These are phyloP conservation scores for Peromyscus leucopus DNA, from an alignment of 2,113 vertebrate genomes.

Conservation along the genomic window DNA sequence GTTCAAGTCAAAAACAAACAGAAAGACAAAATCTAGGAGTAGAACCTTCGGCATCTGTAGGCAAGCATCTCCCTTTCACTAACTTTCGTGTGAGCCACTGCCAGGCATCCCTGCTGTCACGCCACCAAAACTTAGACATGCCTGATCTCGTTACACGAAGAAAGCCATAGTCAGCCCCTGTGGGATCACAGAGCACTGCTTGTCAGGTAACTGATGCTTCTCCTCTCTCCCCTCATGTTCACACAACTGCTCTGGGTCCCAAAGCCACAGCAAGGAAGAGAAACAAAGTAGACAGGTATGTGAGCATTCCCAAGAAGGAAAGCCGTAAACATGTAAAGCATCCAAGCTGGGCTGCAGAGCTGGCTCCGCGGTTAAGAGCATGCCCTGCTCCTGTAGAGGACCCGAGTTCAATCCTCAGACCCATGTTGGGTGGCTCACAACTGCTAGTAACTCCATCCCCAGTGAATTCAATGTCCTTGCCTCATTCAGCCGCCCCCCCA, in stretches of 20 bases:
- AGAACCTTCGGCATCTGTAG: neutral
- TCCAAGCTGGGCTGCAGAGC: neutral
- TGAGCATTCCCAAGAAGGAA: neutral
- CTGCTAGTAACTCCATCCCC: neutral
- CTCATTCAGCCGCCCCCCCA: neutral
- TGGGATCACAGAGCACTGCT: neutral
- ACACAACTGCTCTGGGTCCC: neutral
- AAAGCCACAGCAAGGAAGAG: neutral
- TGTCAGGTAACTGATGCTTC: neutral
- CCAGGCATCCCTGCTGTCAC: neutral
- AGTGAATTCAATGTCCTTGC: neutral
- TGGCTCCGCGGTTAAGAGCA: neutral
- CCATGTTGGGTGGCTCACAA: neutral
- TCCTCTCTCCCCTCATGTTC: accelerated
- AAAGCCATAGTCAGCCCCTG: neutral
- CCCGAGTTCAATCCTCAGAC: neutral
- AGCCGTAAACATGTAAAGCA: neutral
- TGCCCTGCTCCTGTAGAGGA: neutral
- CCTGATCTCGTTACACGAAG: neutral
- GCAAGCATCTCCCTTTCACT: neutral
- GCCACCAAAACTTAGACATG: neutral
- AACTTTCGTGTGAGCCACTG: neutral
- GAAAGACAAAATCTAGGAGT: neutral
- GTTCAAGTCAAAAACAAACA: neutral
- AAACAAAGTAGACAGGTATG: neutral